Evolutionary conservation across 2,797 vertebrate species (phyloP), one percentile per base, ranked within the genome.

Genomic region (Acipenser ruthenus): DNA sequence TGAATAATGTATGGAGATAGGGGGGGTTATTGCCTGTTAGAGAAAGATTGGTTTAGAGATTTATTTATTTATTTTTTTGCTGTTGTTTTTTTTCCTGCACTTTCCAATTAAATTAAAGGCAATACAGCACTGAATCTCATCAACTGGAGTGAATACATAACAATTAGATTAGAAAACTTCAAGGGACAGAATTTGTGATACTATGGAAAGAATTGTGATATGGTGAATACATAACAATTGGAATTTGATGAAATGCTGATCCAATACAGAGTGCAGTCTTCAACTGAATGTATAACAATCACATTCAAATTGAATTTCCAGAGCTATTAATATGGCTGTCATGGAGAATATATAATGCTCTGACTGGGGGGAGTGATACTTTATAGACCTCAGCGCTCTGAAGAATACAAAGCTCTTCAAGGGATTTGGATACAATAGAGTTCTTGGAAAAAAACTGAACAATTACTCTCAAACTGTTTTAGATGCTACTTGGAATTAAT

Each of bases 81-180:
- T 37, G 56, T 65, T 10, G 4, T 8, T 49, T 13, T 13, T 13
- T 48, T 56, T 58, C 67, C 61, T 62, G 60, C 64, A 67, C 65
- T 77, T 75, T 75, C 73, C 77, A 79, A 75, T 79, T 77, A 77
- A 77, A 77, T 79, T 77, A 77, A 75, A 69, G 73, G 68, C 77
- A 72, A 65, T 23, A 58, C 70, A 12, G 68, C 72, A 75, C 69
- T 75, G 70, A 79, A 75, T 79, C 73, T 71, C 64, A 15, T 68
- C 63, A 66, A 63, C 65, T 64, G 69, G 65, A 70, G 62, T 70
- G 67, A 77, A 70, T 74, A 76, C 77, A 77, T 72, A 69, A 78
- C 77, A 72, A 78, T 78, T 79, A 77, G 69, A 74, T 60, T 64
- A 73, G 50, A 65, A 71, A 65, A 65, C 52, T 53, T 48, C 47